Evolutionary conservation across 1,140 invertebrate genomes (phyloP).

Genomic region (Drosophila sp.): DNA sequence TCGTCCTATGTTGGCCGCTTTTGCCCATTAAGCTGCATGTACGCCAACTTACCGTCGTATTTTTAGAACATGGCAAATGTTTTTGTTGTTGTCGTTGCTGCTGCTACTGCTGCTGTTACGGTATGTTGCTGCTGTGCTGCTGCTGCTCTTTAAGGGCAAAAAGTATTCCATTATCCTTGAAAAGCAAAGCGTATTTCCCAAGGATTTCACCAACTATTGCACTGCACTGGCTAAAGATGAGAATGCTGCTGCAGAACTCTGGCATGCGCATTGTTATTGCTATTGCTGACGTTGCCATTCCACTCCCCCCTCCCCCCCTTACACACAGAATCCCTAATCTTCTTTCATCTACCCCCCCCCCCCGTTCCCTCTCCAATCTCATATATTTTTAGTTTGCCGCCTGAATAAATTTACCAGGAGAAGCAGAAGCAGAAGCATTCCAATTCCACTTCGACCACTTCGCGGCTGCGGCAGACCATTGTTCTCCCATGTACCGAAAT

Average conservation of each 20-base stretch:
- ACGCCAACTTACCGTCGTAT: slow-evolving; percentile 78
- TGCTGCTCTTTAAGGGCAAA: slow-evolving; percentile 75
- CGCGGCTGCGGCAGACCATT: slow-evolving; percentile 30
- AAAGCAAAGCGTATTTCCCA: slow-evolving; percentile 65
- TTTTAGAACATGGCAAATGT: slow-evolving; percentile 73
- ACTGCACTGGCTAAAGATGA: neutral
- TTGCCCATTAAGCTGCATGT: slow-evolving; percentile 80
- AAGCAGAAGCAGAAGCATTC: neutral
- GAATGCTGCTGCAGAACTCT: slow-evolving; percentile 44
- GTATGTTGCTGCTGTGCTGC: slow-evolving; percentile 51
- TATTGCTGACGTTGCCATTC: slow-evolving; percentile 38
- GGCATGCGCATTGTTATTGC: slow-evolving; percentile 71
- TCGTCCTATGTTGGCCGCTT: slow-evolving; percentile 62
- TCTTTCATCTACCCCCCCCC: slow-evolving; percentile 1
- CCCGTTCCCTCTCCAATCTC: slow-evolving; percentile 31
- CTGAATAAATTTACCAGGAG: slow-evolving; percentile 62
- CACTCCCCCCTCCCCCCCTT: neutral
- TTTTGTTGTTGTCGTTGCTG: slow-evolving; percentile 41
- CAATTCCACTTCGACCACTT: slow-evolving; percentile 24
- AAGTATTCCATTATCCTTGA: slow-evolving; percentile 79
- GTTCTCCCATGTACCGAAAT: slow-evolving; percentile 45
- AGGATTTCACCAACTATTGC: slow-evolving; percentile 59
- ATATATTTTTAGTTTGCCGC: slow-evolving; percentile 72
- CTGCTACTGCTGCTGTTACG: slow-evolving; percentile 32
- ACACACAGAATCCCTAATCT: neutral